These are phyloP conservation scores for Pyralis farinalis DNA, from an alignment of 2,888 invertebrate genomes.

Conservation along the genomic window DNA sequence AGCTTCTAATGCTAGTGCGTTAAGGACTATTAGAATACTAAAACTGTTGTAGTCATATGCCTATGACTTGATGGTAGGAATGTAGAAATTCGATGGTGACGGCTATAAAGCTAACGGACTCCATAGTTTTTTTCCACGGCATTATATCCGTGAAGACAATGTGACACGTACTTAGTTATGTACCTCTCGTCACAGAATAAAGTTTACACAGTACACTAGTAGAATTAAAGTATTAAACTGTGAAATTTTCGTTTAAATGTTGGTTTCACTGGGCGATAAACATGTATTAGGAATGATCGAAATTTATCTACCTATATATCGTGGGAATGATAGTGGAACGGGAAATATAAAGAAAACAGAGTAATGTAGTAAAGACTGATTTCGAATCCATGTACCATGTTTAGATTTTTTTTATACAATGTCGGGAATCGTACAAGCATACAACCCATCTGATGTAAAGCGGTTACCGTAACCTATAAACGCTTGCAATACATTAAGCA, in stretches of 20 bases:
- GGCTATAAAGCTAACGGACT: conserved; percentile 4
- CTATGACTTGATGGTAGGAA: conserved; percentile 4
- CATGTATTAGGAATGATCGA: too few species aligned
- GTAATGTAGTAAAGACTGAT: too few species aligned
- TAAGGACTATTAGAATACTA: not conserved
- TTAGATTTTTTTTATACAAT: too few species aligned
- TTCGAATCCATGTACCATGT: too few species aligned
- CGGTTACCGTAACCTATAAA: too few species aligned
- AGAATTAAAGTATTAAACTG: not conserved
- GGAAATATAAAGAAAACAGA: too few species aligned
- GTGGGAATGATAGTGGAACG: too few species aligned
- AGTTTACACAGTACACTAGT: not conserved
- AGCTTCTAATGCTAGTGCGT: not conserved
- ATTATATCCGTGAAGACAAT: conserved; percentile 14
- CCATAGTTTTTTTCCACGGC: conserved; percentile 23
- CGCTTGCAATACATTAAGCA: too few species aligned
- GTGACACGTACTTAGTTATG: conserved; percentile 6
- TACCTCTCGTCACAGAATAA: not conserved
- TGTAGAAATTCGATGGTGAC: conserved; percentile 7
- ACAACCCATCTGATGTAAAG: too few species aligned
- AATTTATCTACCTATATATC: too few species aligned
- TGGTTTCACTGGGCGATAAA: too few species aligned
- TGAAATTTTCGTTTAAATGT: not conserved
- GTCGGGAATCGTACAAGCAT: too few species aligned
- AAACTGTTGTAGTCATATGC: not conserved